Conservation (phyloP, 2,797 vertebrate genomes). For the Sylvia borin region DNA sequence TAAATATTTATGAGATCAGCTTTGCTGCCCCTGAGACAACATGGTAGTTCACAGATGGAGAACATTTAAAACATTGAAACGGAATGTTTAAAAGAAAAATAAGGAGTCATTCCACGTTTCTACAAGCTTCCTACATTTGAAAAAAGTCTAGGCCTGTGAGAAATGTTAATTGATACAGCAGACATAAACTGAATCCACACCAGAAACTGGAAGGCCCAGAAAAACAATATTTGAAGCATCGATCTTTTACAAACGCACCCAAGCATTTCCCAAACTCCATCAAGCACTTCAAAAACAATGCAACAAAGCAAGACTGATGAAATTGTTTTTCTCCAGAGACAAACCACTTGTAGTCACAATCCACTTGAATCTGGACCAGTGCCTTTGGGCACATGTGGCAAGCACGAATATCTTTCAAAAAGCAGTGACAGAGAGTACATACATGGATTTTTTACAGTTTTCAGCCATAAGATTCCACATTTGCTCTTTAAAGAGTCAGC, state of each 20-base stretch:
- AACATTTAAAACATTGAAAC: background rate
- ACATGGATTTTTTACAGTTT: background rate
- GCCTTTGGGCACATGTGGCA: background rate
- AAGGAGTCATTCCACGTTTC: background rate
- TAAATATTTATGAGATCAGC: background rate
- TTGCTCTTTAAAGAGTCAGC: background rate
- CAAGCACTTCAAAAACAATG: background rate
- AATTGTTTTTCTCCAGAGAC: constrained; percentile 29
- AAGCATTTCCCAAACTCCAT: background rate
- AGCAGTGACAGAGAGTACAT: accelerated
- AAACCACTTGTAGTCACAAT: background rate
- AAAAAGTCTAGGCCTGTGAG: background rate
- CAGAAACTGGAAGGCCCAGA: background rate
- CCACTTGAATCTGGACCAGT: background rate
- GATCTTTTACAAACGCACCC: background rate
- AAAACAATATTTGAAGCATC: background rate
- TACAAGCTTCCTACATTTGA: background rate
- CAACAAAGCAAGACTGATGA: constrained; percentile 10
- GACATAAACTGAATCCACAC: background rate
- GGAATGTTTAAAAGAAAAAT: background rate
- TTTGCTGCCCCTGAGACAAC: background rate
- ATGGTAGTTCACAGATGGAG: background rate
- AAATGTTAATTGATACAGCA: background rate
- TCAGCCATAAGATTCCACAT: background rate
- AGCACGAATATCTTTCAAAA: background rate